Percentiles rank a stretch among this genome's conserved stretches.
Evolutionary conservation across 2,888 invertebrate genomes (phyloP).

Genomic region (Aspidiotus rigidus): DNA sequence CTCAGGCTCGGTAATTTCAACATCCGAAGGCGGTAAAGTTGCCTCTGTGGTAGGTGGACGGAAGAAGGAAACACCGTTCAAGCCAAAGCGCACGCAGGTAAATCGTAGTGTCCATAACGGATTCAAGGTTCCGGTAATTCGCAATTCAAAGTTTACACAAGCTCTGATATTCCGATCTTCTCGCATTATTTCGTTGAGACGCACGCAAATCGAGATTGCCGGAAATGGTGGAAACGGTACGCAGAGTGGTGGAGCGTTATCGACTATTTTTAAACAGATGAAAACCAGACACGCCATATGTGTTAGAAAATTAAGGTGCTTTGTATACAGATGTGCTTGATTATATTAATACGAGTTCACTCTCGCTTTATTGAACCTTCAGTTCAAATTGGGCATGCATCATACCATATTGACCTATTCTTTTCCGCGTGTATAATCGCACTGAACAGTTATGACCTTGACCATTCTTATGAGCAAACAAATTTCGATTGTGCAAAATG

Average conservation of each 20-base stretch:
- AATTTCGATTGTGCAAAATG: not conserved
- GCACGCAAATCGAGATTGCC: slow-evolving; percentile 21
- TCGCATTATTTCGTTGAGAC: slow-evolving; percentile 14
- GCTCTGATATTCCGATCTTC: slow-evolving; percentile 24
- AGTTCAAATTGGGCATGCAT: not conserved
- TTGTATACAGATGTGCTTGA: too few relatives aligned
- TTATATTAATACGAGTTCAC: too few relatives aligned
- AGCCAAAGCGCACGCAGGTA: slow-evolving; percentile 23
- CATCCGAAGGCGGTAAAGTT: not conserved
- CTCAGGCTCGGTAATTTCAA: too few relatives aligned
- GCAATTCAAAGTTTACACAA: slow-evolving; percentile 28
- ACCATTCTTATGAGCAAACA: not conserved
- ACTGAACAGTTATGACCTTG: too few relatives aligned
- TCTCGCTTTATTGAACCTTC: too few relatives aligned
- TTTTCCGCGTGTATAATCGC: too few relatives aligned
- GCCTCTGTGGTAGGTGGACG: slow-evolving; percentile 1
- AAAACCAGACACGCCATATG: too few relatives aligned
- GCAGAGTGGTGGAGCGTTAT: slow-evolving; percentile 25
- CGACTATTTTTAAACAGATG: slow-evolving; percentile 7
- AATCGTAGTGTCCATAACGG: slow-evolving; percentile 27
- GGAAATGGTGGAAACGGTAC: slow-evolving; percentile 25
- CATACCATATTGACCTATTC: not conserved
- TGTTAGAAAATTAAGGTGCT: too few relatives aligned
- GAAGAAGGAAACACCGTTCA: slow-evolving; percentile 15
- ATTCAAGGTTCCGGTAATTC: slow-evolving; percentile 18